phyloP scores from a whole-genome alignment of 2,888 invertebrate species.

The Meghimatium bilineatum region DNA sequence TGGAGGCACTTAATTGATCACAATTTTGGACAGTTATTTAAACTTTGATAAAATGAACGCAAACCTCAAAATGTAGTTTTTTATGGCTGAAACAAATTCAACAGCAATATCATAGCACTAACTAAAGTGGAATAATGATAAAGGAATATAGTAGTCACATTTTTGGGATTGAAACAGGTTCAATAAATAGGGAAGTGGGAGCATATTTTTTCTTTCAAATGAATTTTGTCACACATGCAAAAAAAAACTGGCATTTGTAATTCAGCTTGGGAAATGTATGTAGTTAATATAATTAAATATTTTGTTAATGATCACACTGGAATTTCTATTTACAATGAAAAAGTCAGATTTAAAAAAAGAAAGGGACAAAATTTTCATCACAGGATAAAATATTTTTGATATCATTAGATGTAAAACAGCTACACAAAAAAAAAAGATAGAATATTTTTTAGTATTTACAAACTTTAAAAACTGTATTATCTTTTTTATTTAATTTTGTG shows the following conservation, averaged over 20 bases:
- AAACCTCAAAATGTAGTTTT: background rate
- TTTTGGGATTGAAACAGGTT: too few species aligned
- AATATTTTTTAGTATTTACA: too few species aligned
- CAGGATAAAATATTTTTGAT: too few species aligned
- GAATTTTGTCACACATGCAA: background rate
- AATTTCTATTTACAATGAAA: too few species aligned
- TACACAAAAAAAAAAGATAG: too few species aligned
- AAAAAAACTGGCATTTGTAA: background rate
- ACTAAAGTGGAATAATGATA: background rate
- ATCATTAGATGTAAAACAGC: too few species aligned
- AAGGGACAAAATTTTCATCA: too few species aligned
- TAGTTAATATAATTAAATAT: background rate
- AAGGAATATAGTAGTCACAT: too few species aligned
- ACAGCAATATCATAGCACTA: background rate
- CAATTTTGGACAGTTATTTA: background rate
- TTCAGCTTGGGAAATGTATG: background rate
- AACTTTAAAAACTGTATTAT: too few species aligned
- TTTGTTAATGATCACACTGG: background rate
- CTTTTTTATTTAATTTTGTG: too few species aligned
- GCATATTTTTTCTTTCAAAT: background rate
- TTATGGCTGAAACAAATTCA: background rate
- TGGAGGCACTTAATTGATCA: constrained; percentile 25
- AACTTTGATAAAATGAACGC: background rate
- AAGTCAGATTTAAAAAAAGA: too few species aligned
- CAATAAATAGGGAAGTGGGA: background rate